Evolutionary conservation across 1,140 invertebrate genomes (phyloP).

Genomic region (Telenomus remus): DNA sequence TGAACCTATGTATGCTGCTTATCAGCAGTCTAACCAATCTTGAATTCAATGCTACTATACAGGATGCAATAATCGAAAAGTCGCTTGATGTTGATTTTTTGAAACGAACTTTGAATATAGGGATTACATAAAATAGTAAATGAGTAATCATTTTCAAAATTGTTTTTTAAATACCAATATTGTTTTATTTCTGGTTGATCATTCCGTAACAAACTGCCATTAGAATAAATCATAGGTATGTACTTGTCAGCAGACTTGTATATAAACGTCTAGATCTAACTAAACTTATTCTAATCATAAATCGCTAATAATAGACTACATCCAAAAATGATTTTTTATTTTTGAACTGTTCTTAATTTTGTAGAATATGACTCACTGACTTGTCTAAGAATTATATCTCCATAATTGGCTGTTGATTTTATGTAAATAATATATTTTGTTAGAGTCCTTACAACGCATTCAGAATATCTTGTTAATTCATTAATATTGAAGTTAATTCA

Average conservation of each 20-base stretch:
- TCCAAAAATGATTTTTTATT: too few relatives aligned
- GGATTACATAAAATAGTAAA: neutral
- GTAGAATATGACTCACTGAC: too few relatives aligned
- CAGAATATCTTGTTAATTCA: too few relatives aligned
- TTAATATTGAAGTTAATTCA: too few relatives aligned
- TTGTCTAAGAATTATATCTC: too few relatives aligned
- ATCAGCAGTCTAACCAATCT: constrained; percentile 73
- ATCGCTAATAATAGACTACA: too few relatives aligned
- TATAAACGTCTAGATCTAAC: constrained; percentile 1
- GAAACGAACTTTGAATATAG: neutral
- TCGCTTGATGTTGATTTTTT: neutral
- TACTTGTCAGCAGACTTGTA: constrained; percentile 11
- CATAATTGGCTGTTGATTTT: too few relatives aligned
- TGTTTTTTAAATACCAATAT: neutral
- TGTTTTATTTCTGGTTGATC: constrained; percentile 6
- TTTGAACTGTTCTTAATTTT: too few relatives aligned
- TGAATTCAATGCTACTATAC: constrained; percentile 60
- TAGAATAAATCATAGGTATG: constrained; percentile 1
- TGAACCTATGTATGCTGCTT: constrained; percentile 77
- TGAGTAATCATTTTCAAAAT: neutral
- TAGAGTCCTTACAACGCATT: too few relatives aligned
- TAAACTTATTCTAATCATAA: too few relatives aligned
- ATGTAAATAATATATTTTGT: too few relatives aligned
- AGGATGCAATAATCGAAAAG: neutral
- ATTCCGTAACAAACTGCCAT: constrained; percentile 47